Percentiles rank a stretch among this genome's conserved stretches.
phyloP scores from a whole-genome alignment of 2,888 invertebrate genomes.

The Clistopyga incitator region DNA sequence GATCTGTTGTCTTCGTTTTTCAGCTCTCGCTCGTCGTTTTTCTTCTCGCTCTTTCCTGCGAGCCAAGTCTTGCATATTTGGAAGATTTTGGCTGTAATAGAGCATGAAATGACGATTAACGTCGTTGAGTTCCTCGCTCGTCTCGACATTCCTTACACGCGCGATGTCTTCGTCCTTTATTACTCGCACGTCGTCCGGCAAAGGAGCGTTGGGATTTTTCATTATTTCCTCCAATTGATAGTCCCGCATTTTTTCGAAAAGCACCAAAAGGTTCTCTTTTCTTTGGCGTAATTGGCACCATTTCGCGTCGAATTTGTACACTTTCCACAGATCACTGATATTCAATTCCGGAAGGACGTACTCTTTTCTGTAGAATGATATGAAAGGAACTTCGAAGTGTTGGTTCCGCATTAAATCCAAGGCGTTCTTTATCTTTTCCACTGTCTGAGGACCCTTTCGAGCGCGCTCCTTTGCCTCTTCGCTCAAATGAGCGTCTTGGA shows the following conservation, averaged over 20 bases:
- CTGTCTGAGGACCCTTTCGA: conserved; percentile 88
- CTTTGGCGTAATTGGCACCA: conserved; percentile 94
- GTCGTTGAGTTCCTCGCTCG: conserved; percentile 95
- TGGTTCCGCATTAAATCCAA: conserved; percentile 97
- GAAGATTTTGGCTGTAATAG: conserved; percentile 93
- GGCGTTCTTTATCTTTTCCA: conserved; percentile 95
- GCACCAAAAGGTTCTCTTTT: conserved; percentile 91
- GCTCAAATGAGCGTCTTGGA: conserved; percentile 87
- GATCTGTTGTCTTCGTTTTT: conserved; percentile 86
- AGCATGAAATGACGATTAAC: conserved; percentile 95
- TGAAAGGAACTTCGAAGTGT: conserved; percentile 97
- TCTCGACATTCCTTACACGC: conserved; percentile 90
- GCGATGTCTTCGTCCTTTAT: conserved; percentile 94
- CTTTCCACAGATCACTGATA: conserved; percentile 97
- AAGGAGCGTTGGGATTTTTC: conserved; percentile 89
- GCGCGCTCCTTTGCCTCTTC: conserved; percentile 84
- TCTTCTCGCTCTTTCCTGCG: conserved; percentile 86
- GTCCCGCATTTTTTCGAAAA: conserved; percentile 95
- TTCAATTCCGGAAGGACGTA: conserved; percentile 96
- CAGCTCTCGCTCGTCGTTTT: conserved; percentile 54
- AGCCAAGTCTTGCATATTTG: conserved; percentile 91
- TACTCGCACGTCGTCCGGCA: conserved; percentile 92
- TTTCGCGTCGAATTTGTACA: conserved; percentile 96
- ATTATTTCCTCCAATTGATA: conserved; percentile 88
- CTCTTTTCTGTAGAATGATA: conserved; percentile 98